Evolutionary conservation across 2,113 vertebrate species (phyloP), one percentile per base, ranked within the genome.

Genomic region (Mystacornis crossleyi): DNA sequence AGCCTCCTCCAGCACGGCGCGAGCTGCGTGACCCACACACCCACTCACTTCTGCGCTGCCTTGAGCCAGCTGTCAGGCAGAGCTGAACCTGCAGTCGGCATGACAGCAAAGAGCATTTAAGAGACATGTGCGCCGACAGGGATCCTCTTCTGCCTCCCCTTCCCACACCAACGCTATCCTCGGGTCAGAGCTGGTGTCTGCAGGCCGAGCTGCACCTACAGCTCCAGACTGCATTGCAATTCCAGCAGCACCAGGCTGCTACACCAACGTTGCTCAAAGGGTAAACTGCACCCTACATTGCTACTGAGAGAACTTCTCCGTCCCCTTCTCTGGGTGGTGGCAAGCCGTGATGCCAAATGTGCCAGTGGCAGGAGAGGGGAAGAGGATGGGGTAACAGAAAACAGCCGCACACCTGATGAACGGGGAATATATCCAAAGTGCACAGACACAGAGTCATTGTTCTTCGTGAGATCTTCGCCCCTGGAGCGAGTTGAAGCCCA

Each of bases 201-300:
- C 73, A 72, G 33, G 0, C n/a, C 1, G 14, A 57, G 38, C 57
- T 60, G 53, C 64, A 47, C 0, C 1, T 33, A 43, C 12, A 34
- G 33, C 62, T 47, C 4, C 2, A 51, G 8, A 1, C 54, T 14
- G 34, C 19, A 14, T 3, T 33, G 70, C 19, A 7, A 33, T 24
- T 83, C 7, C 80, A 69, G 74, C 57, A 42, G 80, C 3, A 67
- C 26, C 45, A 61, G 71, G 43, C 28, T 85, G 26, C 33, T 1
- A 15, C n/a, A 28, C 47, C 19, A 40, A 0, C 3, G 0, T 0
- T 18, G 24, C 50, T 73, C n/a, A 8, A 43, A 31, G 3, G n/a
- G 36, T 25, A 19, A 77, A 36, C n/a, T 31, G 26, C 73, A 81
- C 15, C 75, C 50, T 34, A 1, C 50, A 3, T 0, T 17, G 73